These are phyloP conservation scores for Polietes domitor DNA, from an alignment of 2,888 invertebrate species.

Conservation along the genomic window DNA sequence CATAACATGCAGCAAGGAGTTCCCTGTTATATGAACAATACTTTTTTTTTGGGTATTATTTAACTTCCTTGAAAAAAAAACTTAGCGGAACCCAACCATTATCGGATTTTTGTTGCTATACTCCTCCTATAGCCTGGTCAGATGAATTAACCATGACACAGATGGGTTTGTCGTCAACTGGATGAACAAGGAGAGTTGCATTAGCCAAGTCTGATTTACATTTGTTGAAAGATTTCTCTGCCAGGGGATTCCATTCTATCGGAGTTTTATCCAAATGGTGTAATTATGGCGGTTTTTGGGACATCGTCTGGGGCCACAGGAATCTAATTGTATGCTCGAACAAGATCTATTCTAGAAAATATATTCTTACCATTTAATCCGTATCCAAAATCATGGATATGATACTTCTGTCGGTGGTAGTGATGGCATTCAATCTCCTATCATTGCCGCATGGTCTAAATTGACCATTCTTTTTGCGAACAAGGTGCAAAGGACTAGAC, in stretches of 20 bases:
- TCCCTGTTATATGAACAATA: constrained; percentile 60
- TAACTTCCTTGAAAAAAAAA: constrained; percentile 53
- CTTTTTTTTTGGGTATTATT: constrained; percentile 42
- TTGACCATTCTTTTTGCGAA: constrained; percentile 61
- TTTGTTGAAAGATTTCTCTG: background rate
- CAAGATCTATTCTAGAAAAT: background rate
- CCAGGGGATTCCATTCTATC: background rate
- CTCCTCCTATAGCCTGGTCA: constrained; percentile 5
- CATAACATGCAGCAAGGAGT: constrained; percentile 48
- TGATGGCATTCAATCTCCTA: constrained; percentile 35
- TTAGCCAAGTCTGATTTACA: background rate
- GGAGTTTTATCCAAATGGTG: background rate
- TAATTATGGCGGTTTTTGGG: background rate
- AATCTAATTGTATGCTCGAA: background rate
- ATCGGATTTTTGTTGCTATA: constrained; percentile 32
- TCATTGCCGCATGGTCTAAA: constrained; percentile 63
- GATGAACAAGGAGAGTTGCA: background rate
- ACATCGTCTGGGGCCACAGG: background rate
- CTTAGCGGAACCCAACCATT: constrained; percentile 7
- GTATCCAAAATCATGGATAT: background rate
- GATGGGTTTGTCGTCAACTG: too few species aligned
- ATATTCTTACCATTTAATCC: background rate
- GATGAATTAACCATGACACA: constrained; percentile 56
- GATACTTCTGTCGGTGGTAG: background rate
- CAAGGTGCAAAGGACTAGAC: constrained; percentile 77